Base-by-base conservation (phyloP, 2,113 vertebrate genomes). In the Phoenicopterus ruber region DNA sequence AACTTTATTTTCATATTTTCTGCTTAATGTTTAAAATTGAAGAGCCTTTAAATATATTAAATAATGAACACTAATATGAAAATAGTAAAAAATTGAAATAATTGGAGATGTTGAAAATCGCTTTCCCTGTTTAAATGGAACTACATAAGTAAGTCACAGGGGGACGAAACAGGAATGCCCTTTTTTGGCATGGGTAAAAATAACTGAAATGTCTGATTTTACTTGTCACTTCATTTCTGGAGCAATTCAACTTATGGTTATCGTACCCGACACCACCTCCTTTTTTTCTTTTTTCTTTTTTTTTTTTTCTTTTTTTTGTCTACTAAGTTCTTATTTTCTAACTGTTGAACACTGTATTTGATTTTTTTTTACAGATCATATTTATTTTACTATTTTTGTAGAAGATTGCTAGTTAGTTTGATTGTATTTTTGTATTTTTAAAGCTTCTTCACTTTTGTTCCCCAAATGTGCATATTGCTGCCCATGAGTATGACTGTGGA, bases 381-480 rank as follows among this genome's bases (percentile, higher is more conserved):
- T 99, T 99, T 99, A 99, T 99, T 99, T 99, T 99, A 99, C 98
- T 99, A 99, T 99, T 99, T 99, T 99, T 99, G 99, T 99, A 99
- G 99, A 98, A 98, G 98, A 99, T 99, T 98, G 97, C 98, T 96
- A 98, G 98, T 99, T 99, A 98, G 98, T 99, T 99, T 99, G 98
- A 99, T 99, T 99, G 99, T 99, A 99, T 99, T 99, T 99, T 99
- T 99, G 98, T 99, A 99, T 99, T 99, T 99, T 98, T 98, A 98
- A 98, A 98, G 98, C 98, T 98, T 98, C 98, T 98, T 98, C 97
- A 97, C 93, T 98, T 99, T 96, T 97, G 98, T 98, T 97, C 98
- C 98, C 98, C 96, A 96, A 97, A 98, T 98, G 97, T 98, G 98
- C 98, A 98, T 98, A 97, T 98, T 99, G 98, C 98, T 98, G 98